Percentiles rank a stretch among this genome's conserved stretches.
Conservation (phyloP, 64 coral and sea anemone species). For the Anthopleura sola region DNA sequence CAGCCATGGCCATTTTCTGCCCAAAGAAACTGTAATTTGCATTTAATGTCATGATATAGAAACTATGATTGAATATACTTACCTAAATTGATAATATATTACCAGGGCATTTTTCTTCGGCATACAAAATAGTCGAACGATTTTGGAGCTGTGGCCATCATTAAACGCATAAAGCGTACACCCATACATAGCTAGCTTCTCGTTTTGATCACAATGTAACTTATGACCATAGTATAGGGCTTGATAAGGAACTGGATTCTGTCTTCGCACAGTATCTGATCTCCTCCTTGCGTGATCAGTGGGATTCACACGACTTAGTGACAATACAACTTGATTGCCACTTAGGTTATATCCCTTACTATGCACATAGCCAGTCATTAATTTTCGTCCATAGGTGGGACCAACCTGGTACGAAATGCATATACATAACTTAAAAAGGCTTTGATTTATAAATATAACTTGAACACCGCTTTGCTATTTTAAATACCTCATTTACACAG, state of each 20-base stretch:
- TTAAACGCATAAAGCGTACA: constrained; percentile 38
- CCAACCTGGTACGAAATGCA: constrained; percentile 16
- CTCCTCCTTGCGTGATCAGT: constrained; percentile 13
- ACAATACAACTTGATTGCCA: constrained; percentile 22
- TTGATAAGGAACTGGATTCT: constrained; percentile 42
- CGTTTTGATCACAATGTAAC: constrained; percentile 62
- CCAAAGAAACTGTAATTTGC: no score
- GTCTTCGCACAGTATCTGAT: constrained; percentile 29
- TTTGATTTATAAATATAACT: no score
- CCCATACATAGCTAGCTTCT: constrained; percentile 34
- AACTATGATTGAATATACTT: no score
- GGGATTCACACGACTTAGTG: constrained; percentile 40
- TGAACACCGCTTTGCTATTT: no score
- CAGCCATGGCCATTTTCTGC: no score
- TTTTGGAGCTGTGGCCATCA: constrained; percentile 46
- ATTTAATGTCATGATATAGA: no score
- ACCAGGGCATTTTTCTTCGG: constrained; percentile 30
- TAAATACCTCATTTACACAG: neutral
- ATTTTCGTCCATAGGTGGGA: constrained; percentile 35
- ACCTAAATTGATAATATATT: constrained; percentile 49
- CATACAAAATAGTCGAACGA: constrained; percentile 32
- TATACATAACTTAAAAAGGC: neutral
- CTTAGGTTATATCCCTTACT: constrained; percentile 37
- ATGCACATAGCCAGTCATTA: constrained; percentile 27
- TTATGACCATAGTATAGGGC: constrained; percentile 51